A percentile compares a stretch with the other conserved stretches of the same genome.
Conservation (phyloP, 2,113 vertebrate species). For the Electrona antarctica region DNA sequence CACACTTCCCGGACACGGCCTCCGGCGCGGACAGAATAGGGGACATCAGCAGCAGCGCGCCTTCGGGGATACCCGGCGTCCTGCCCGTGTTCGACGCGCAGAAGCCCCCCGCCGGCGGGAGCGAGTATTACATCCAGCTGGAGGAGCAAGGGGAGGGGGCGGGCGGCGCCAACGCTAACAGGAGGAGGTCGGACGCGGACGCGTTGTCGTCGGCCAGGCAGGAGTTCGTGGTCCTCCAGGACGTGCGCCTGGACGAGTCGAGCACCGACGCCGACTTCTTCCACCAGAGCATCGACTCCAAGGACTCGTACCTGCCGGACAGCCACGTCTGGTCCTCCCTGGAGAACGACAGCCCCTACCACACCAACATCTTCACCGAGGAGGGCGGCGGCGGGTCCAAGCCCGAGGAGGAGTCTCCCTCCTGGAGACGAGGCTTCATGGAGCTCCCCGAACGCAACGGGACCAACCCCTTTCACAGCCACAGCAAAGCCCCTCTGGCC, state of each 20-base stretch:
- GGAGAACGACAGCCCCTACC: slow-evolving; percentile 87
- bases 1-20: slow-evolving; percentile 81
- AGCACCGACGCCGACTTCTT: slow-evolving; percentile 90
- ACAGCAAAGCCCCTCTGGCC: slow-evolving; percentile 28
- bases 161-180: slow-evolving; percentile 73
- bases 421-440: slow-evolving; percentile 75
- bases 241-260: slow-evolving; percentile 85
- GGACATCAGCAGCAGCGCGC: slow-evolving; percentile 63
- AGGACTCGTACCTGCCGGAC: slow-evolving; percentile 81
- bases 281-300: slow-evolving; percentile 83
- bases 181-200: slow-evolving; percentile 75
- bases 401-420: slow-evolving; percentile 70
- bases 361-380: slow-evolving; percentile 84
- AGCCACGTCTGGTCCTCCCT: slow-evolving; percentile 77
- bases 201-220: slow-evolving; percentile 58
- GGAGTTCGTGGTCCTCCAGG: slow-evolving; percentile 81
- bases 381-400: slow-evolving; percentile 57
- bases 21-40: slow-evolving; percentile 26
- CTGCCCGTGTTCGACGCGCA: slow-evolving; percentile 92
- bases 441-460: slow-evolving; percentile 82
- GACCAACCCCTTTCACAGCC: slow-evolving; percentile 56
- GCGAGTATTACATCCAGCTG: slow-evolving; percentile 93
- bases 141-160: slow-evolving; percentile 87
- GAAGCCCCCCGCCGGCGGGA: slow-evolving; percentile 88
- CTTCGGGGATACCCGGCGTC: slow-evolving; percentile 81